Evolutionary conservation across 2,888 invertebrate species (phyloP).

Genomic region (Eutolmus rufibarbis): DNA sequence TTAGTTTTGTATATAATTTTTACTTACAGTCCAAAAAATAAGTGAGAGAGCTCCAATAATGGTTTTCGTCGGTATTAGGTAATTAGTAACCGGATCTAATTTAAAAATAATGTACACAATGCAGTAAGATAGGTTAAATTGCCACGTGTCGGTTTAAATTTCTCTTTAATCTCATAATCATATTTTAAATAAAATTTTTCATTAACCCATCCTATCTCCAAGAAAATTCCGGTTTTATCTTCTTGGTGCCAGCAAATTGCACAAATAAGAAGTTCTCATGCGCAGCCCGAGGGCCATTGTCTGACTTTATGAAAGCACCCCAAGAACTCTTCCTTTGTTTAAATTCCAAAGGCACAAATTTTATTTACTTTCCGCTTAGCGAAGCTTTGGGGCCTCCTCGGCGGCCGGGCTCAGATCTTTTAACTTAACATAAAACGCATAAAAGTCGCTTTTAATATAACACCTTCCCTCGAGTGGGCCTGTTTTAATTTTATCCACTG

Average conservation of each 20-base stretch:
- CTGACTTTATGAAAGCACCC: neutral
- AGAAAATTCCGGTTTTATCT: neutral
- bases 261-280: neutral
- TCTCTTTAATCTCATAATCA: neutral
- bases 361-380: neutral
- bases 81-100: no score
- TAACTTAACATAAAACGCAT: neutral
- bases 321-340: neutral
- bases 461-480: neutral
- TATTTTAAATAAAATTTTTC: neutral
- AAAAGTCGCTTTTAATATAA: conserved; percentile 17
- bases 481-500: neutral
- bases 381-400: neutral
- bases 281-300: neutral
- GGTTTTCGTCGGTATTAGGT: neutral
- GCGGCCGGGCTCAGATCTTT: neutral
- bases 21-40: no score
- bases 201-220: neutral
- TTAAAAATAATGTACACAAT: no score
- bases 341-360: conserved; percentile 1
- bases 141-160: neutral
- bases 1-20: no score
- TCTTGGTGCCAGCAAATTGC: neutral
- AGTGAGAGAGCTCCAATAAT: no score
- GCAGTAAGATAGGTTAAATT: neutral